These are phyloP conservation scores for Drosophila sordidapex DNA, from an alignment of 2,888 invertebrate species.

Conservation along the genomic window DNA sequence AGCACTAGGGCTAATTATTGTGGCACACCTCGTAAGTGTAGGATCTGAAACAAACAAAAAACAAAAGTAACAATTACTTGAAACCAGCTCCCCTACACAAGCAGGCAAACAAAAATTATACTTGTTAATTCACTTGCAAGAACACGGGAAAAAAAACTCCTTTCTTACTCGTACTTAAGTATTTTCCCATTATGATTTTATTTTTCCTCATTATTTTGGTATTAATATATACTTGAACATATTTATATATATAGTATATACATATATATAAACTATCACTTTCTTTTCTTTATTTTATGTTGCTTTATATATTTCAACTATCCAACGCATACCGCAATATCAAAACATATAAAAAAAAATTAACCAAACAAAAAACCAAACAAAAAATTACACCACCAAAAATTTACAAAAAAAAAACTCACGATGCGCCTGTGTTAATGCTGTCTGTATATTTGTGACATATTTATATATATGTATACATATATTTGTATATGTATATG, in stretches of 20 bases:
- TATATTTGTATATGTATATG: conserved; percentile 26
- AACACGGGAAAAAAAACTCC: neutral
- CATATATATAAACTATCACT: conserved; percentile 69
- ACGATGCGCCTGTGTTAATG: conserved; percentile 70
- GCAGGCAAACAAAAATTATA: conserved; percentile 25
- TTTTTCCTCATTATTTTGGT: conserved; percentile 33
- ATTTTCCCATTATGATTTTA: conserved; percentile 36
- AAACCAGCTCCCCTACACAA: conserved; percentile 29
- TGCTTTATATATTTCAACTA: conserved; percentile 76
- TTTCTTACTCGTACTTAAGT: conserved; percentile 27
- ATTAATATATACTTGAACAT: conserved; percentile 35
- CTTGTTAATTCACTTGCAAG: conserved; percentile 24
- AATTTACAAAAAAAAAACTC: conserved; percentile 54
- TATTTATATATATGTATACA: conserved; percentile 53
- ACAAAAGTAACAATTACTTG: conserved; percentile 17
- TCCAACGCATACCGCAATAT: conserved; percentile 73
- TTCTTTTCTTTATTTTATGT: conserved; percentile 79
- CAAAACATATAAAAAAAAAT: conserved; percentile 56
- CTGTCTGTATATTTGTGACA: conserved; percentile 65
- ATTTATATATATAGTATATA: conserved; percentile 46
- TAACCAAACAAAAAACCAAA: conserved; percentile 28
- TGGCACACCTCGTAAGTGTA: conserved; percentile 61
- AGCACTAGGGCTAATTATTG: conserved; percentile 62
- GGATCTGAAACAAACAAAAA: conserved; percentile 27
- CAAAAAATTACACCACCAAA: conserved; percentile 42